Evolutionary conservation across 2,113 vertebrate species (phyloP).

Genomic region (Recurvirostra avosetta): DNA sequence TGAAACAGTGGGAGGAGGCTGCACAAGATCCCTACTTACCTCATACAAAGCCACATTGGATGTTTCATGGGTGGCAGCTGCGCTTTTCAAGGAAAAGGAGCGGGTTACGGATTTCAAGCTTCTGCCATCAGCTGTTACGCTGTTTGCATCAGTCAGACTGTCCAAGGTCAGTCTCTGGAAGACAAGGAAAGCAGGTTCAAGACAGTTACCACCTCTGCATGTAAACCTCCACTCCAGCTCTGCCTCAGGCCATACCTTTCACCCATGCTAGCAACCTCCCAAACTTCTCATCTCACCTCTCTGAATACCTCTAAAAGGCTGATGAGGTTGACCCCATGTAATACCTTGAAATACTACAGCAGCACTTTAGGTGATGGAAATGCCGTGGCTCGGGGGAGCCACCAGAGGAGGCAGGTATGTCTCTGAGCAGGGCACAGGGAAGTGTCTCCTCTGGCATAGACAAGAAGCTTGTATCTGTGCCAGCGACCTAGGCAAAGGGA

Average conservation of each 20-base stretch:
- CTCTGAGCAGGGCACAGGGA: neutral
- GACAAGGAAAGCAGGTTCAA: neutral
- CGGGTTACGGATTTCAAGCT: conserved; percentile 71
- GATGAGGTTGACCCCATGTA: neutral
- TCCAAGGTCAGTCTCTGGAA: conserved; percentile 83
- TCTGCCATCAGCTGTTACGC: conserved; percentile 56
- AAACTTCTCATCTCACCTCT: neutral
- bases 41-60: conserved; percentile 84
- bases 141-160: conserved; percentile 79
- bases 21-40: conserved; percentile 42
- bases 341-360: neutral
- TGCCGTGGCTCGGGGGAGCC: fast-evolving
- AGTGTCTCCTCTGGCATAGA: neutral
- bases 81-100: conserved; percentile 78
- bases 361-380: neutral
- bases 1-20: neutral
- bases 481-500: neutral
- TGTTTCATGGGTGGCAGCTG: conserved; percentile 73
- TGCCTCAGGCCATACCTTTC: neutral
- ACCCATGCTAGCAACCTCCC: neutral
- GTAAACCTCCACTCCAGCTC: neutral
- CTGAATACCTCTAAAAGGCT: neutral
- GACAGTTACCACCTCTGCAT: neutral
- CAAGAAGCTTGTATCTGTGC: neutral
- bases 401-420: neutral